phyloP scores from a whole-genome alignment of 2,888 invertebrate species.

The Andricus quercusramuli region DNA sequence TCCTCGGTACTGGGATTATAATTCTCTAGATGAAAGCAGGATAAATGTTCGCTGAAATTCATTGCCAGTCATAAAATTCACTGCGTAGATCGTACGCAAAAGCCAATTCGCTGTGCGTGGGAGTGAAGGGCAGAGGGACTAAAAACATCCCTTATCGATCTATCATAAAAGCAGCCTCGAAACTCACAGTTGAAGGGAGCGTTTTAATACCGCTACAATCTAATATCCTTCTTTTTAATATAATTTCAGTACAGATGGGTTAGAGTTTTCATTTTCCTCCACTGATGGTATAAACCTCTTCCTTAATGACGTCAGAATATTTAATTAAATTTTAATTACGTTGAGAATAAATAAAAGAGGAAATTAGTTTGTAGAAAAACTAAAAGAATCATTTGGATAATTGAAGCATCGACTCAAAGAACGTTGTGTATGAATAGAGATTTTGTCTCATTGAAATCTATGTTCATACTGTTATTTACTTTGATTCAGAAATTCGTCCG shows the following conservation, averaged over 20 bases:
- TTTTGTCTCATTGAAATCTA: too few relatives aligned
- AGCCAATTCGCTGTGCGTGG: slow-evolving; percentile 25
- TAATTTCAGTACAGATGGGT: not conserved
- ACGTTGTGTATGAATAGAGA: too few relatives aligned
- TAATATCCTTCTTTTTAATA: not conserved
- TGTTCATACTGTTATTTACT: too few relatives aligned
- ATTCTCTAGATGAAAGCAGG: not conserved
- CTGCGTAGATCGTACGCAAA: not conserved
- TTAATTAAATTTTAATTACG: too few relatives aligned
- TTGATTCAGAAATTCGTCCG: too few relatives aligned
- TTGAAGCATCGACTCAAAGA: too few relatives aligned
- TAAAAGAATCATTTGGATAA: too few relatives aligned
- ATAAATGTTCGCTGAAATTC: slow-evolving; percentile 2
- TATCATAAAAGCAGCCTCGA: slow-evolving; percentile 29
- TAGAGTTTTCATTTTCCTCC: not conserved
- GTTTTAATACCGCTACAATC: slow-evolving; percentile 1
- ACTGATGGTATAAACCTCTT: not conserved
- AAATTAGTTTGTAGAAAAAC: too few relatives aligned
- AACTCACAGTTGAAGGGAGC: slow-evolving; percentile 10
- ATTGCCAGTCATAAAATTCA: not conserved
- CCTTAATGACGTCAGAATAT: not conserved
- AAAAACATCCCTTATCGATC: slow-evolving; percentile 39
- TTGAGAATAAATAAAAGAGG: not conserved
- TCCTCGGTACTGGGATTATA: too few relatives aligned
- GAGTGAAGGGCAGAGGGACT: not conserved